Conservation (phyloP, 2,113 vertebrate species). For the Agapornis roseicollis region DNA sequence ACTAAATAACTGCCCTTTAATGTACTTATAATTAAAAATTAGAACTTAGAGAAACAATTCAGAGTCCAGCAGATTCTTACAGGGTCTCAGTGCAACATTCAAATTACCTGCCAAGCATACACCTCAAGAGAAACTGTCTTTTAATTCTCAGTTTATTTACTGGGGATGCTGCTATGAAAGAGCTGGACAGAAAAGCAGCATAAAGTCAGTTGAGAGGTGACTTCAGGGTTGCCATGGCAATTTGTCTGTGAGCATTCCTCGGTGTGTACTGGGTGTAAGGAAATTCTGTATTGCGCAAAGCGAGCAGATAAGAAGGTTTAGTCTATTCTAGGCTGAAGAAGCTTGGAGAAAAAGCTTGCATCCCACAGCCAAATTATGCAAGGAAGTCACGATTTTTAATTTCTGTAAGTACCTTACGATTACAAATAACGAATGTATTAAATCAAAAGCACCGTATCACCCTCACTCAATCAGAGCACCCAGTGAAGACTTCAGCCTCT, state of each 20-base stretch:
- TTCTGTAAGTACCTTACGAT: background rate
- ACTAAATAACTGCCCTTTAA: background rate
- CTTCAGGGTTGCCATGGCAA: constrained; percentile 59
- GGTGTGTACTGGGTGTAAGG: background rate
- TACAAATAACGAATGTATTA: background rate
- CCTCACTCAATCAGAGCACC: background rate
- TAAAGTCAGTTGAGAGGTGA: constrained; percentile 11
- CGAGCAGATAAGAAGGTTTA: background rate
- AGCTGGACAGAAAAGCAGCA: constrained; percentile 27
- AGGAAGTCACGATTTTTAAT: background rate
- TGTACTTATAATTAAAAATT: background rate
- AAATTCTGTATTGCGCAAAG: background rate
- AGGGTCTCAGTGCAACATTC: background rate
- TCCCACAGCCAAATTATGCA: background rate
- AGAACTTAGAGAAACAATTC: background rate
- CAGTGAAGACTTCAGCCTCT: background rate
- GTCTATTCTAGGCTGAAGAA: constrained; percentile 2
- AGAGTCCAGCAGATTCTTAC: background rate
- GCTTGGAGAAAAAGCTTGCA: background rate
- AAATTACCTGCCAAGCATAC: background rate
- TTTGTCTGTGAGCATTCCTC: background rate
- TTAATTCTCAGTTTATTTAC: background rate
- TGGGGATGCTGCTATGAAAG: background rate
- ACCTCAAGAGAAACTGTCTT: background rate
- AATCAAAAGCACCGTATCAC: background rate